phyloP scores from a whole-genome alignment of 2,888 invertebrate genomes.

The Drosophila mettleri region DNA sequence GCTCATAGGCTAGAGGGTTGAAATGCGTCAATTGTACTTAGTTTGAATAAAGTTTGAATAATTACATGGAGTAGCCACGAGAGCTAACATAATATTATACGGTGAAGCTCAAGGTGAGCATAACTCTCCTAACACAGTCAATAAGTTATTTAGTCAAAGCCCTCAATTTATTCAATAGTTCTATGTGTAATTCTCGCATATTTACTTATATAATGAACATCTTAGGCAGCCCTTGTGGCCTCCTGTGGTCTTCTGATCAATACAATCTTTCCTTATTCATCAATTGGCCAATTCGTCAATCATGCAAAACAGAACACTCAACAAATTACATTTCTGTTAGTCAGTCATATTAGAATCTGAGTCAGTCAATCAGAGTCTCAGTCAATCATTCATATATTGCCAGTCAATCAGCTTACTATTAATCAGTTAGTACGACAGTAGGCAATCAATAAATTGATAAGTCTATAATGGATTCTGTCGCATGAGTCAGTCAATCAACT shows the following conservation, averaged over 20 bases:
- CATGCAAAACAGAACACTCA: no score
- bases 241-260: neutral
- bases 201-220: neutral
- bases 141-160: neutral
- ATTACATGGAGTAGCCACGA: conserved; percentile 1
- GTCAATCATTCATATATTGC: neutral
- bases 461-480: no score
- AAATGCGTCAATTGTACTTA: conserved; percentile 23
- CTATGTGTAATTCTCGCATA: neutral
- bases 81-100: neutral
- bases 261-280: neutral
- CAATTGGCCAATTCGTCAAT: neutral
- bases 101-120: neutral
- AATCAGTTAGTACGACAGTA: neutral
- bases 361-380: neutral
- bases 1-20: conserved; percentile 17
- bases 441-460: neutral
- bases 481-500: neutral
- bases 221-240: no score
- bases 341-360: neutral
- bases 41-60: conserved; percentile 20
- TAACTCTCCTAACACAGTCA: neutral
- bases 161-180: no score
- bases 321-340: no score
- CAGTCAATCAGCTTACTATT: neutral